Base-by-base conservation (phyloP, 2,888 invertebrate genomes). In the Neocrepidodera transversa region DNA sequence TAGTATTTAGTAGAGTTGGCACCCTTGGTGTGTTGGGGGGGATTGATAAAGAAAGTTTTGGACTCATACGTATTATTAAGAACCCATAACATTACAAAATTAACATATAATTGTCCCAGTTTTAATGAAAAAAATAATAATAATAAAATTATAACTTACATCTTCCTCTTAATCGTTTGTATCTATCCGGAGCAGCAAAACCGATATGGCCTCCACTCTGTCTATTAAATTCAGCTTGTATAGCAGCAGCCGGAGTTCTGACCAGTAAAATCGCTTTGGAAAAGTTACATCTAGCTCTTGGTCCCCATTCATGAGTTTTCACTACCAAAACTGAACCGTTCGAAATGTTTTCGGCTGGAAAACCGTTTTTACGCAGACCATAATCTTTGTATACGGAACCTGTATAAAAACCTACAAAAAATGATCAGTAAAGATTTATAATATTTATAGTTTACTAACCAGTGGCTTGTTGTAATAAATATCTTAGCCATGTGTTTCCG, bases 331-430 rank as follows among this genome's bases (percentile, higher is more conserved):
- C 91, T 7, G 91, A 88, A 23, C 88, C 89, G 76, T 91, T 90
- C 2, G 84, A 83, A 1, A 91, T 82, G 75, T 87, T 88, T 76
- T 92, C 92, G 0, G 87, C 92, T 0, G 91, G 91, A 74, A 92
- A 91, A 0, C 92, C 92, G 70, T 91, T 90, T 72, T 88, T 86
- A 64, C 88, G 77, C 16, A 92, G 81, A 14, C 91, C 90, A 74
- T 88, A 89, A 75, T 92, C 92, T 82, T 89, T 90, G 78, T 92
- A 92, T 30, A 92, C 87, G 50, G 91, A 91, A 10, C 92, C 92
- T 1, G 92, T 92, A 58, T 87, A 81, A 47, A 89, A 81, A 36
- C 92, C 90, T 89, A 71, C 1, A 62, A 62, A 28, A 20, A 40
- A n/a, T n/a, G 36, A 20, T 23, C 13, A 23, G 10, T 42, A 23